Conservation (phyloP, 1,140 invertebrate genomes). For the Drosophila asahinai region DNA sequence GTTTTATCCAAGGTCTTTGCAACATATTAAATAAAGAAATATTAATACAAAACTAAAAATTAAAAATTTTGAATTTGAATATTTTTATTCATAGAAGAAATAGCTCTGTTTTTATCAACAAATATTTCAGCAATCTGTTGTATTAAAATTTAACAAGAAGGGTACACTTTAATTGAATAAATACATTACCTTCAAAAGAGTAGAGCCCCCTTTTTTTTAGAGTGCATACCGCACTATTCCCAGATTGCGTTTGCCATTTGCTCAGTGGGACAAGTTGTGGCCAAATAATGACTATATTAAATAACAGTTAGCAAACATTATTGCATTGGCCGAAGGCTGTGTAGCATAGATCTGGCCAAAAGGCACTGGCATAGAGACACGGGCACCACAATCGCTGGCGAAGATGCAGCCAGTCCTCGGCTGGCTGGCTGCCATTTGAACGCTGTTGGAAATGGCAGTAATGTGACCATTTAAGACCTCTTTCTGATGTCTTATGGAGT, state of each 20-base stretch:
- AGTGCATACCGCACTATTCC: slow-evolving; percentile 23
- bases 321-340: slow-evolving; percentile 54
- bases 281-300: slow-evolving; percentile 70
- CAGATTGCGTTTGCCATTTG: slow-evolving; percentile 42
- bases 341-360: slow-evolving; percentile 53
- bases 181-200: not conserved
- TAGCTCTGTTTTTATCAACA: no score
- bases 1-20: no score
- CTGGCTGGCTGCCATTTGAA: slow-evolving; percentile 72
- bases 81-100: no score
- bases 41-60: no score
- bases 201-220: not conserved
- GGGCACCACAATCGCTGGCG: slow-evolving; percentile 14
- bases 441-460: slow-evolving; percentile 82
- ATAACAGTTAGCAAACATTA: slow-evolving; percentile 68
- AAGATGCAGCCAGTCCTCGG: slow-evolving; percentile 40
- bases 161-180: no score
- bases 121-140: no score
- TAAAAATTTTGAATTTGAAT: no score
- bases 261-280: slow-evolving; percentile 60
- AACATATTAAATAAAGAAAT: no score
- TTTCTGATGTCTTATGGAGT: slow-evolving; percentile 85
- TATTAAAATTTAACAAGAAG: no score
- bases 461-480: slow-evolving; percentile 85
- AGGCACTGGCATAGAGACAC: slow-evolving; percentile 30